Conservation (phyloP, 2,113 vertebrate species). For the Neotoma lepida region DNA sequence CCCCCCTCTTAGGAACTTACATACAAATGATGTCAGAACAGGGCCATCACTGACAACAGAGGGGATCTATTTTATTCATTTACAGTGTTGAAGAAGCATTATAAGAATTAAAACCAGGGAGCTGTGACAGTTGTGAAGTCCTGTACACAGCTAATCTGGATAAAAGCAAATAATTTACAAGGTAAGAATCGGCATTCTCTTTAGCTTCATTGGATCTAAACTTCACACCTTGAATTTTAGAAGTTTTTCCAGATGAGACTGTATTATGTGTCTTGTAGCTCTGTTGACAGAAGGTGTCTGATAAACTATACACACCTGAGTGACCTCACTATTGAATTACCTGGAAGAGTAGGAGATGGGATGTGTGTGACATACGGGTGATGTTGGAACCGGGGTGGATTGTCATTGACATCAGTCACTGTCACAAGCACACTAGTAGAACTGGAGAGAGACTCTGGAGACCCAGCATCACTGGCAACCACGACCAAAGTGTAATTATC, state of each 20-base stretch:
- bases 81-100: not conserved
- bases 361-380: constrained; percentile 98
- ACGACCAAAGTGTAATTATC: constrained; percentile 94
- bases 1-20: not conserved
- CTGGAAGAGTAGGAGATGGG: constrained; percentile 91
- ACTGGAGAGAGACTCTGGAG: constrained; percentile 90
- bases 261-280: not conserved
- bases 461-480: constrained; percentile 92
- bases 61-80: not conserved
- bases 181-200: not conserved
- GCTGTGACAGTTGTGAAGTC: not conserved
- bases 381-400: constrained; percentile 96
- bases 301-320: not conserved
- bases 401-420: constrained; percentile 95
- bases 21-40: not conserved
- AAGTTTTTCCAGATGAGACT: not conserved
- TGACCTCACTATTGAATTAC: constrained; percentile 78
- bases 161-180: not conserved
- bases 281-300: not conserved
- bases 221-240: not conserved
- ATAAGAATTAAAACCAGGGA: not conserved
- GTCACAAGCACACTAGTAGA: constrained; percentile 93
- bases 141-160: not conserved
- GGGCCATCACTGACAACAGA: not conserved
- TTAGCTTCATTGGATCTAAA: not conserved